Conservation (phyloP, 2,797 vertebrate genomes). For the Benthosema pterotum region DNA sequence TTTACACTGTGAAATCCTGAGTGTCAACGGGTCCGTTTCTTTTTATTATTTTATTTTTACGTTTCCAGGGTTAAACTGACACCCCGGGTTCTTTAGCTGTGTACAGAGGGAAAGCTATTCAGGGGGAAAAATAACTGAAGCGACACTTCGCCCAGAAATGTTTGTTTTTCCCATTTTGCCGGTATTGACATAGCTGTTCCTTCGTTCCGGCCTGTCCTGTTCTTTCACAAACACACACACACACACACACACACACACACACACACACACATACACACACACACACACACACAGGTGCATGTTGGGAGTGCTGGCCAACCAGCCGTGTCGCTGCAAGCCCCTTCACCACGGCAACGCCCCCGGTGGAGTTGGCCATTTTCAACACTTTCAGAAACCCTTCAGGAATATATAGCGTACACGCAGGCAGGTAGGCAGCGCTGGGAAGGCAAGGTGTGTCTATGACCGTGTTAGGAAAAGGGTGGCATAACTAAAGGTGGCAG, state of each 20-base stretch:
- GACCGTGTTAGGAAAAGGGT: neutral
- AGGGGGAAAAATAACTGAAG: conserved; percentile 64
- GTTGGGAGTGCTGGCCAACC: conserved; percentile 58
- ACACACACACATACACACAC: conserved; percentile 77
- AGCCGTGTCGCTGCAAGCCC: conserved; percentile 70
- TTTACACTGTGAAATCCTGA: no score
- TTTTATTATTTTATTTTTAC: no score
- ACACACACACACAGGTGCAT: conserved; percentile 77
- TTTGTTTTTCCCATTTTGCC: conserved; percentile 78
- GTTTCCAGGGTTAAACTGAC: no score
- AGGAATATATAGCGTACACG: conserved; percentile 32
- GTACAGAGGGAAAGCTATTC: conserved; percentile 53
- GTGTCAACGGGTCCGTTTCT: no score
- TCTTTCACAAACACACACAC: conserved; percentile 73
- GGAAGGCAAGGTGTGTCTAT: conserved; percentile 44
- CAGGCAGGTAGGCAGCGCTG: conserved; percentile 20
- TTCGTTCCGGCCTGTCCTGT: conserved; percentile 76
- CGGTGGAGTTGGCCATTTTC: conserved; percentile 70
- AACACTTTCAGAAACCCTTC: conserved; percentile 46
- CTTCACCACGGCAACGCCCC: conserved; percentile 67
- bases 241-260: conserved; percentile 77
- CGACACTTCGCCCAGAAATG: conserved; percentile 63
- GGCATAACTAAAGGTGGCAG: no score
- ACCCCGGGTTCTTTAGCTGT: neutral
- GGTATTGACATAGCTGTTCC: conserved; percentile 80